Evolutionary conservation across 2,888 invertebrate genomes (phyloP), one percentile per base, ranked within the genome.

Genomic region (Palloptera scutellata): DNA sequence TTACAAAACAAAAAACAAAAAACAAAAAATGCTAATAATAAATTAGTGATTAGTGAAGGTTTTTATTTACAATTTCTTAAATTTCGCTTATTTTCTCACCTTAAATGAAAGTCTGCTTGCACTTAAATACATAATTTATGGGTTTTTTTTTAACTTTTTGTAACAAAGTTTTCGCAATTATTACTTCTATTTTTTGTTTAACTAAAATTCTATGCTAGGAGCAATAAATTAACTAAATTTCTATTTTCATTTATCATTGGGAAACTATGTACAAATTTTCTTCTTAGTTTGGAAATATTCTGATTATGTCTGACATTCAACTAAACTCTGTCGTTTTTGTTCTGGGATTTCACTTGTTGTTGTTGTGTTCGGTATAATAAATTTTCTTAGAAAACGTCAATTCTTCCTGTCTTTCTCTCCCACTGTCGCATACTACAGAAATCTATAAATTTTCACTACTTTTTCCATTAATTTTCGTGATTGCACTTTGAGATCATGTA

Each of bases 401-500:
- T 53, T 11, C 5, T 30, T 30, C 30, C 30, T 30, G 1, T n/a
- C 10, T 53, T 15, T 59, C 12, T 43, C 20, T 62, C 53, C 41
- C 12, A 11, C 43, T 64, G n/a, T 48, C 48, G 40, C 48, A 30
- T 55, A 40, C 41, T 48, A 17, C 40, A 52, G 15, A 15, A 53
- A 30, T 41, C 61, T 52, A 61, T 30, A 9, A 57, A 41, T 62
- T 53, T 61, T 60, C 48, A 64, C 59, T 51, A 30, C 59, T 41
- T 48, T 64, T 0, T 59, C 45, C 30, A 30, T 30, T 4, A 30
- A 30, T 30, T 59, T 45, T 62, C 68, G 59, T 61, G 76, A 80
- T 81, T 81, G 81, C 82, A 80, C 81, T 75, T 75, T 81, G 81
- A 81, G 82, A 82, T 82, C 82, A 75, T 68, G 53, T 20, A 42